Conservation (phyloP, 2,113 vertebrate genomes). For the Rattus rattus region DNA sequence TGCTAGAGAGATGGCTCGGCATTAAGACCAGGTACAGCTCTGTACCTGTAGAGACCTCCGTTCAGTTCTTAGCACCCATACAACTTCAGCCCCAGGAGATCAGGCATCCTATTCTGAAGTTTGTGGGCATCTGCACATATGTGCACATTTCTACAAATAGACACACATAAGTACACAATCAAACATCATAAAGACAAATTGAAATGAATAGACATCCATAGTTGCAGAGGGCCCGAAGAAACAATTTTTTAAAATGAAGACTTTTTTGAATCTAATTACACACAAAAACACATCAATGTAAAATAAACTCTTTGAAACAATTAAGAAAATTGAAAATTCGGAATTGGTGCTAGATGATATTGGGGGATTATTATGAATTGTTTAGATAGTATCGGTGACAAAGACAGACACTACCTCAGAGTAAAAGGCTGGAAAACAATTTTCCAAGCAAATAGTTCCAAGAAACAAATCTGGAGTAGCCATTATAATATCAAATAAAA, state of each 20-base stretch:
- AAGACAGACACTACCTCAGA: too few relatives aligned
- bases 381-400: background rate
- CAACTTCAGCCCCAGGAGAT: background rate
- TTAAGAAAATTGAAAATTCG: background rate
- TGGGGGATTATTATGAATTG: background rate
- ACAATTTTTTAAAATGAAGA: background rate
- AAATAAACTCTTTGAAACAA: slow-evolving; percentile 50
- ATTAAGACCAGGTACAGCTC: background rate
- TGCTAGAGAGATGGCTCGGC: background rate
- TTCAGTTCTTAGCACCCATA: background rate
- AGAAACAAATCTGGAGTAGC: too few relatives aligned
- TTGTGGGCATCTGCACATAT: background rate
- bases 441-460: too few relatives aligned
- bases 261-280: background rate
- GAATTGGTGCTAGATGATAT: background rate
- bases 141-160: background rate
- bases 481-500: too few relatives aligned
- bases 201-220: background rate
- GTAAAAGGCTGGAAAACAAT: too few relatives aligned
- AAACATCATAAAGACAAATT: background rate
- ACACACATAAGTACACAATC: background rate
- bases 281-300: background rate
- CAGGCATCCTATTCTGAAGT: background rate
- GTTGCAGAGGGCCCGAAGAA: background rate
- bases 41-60: background rate